Base-by-base conservation (phyloP, 2,797 vertebrate genomes). In the Chelmon rostratus region DNA sequence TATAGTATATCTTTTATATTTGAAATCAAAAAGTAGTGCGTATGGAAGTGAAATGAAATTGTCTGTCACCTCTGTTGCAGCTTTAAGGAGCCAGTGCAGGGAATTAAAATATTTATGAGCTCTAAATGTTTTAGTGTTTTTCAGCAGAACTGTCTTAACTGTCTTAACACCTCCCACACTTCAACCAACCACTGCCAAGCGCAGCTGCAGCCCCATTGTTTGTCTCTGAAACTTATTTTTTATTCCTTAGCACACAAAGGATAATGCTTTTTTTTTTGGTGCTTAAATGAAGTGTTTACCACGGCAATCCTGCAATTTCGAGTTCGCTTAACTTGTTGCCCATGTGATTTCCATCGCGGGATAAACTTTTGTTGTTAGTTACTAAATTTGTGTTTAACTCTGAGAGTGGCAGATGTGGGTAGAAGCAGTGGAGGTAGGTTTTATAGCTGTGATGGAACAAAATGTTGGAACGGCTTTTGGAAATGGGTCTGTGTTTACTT, bases 121-220 rank as follows among this genome's bases (percentile, higher is more conserved):
- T 81, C 44, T 75, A 58, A 84, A 82, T 83, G 53, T 76, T 83
- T 79, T 66, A 58, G 65, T 53, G 47, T 80, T 76, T 75, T 80
- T 25, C 47, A 68, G 72, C 56, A 47, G 40, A 65, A 68, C 54
- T 72, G 38, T 37, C 25, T 49, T 40, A 68, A 71, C 59, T 72
- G 57, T 81, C 38, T 50, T 57, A 76, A 69, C 62, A 46, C 72
- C 72, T 85, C 71, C 76, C 33, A 68, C 62, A 52, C 53, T 50
- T 78, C 15, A 33, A 63, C 73, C 53, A 65, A 35, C 73, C 28
- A 21, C 71, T 70, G 59, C 35, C 42, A 59, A 84, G 47, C 70
- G 74, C 54, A 73, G 67, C 73, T 79, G 81, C 65, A 72, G 58
- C 35, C 40, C n/a, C 44, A 8, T 73, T 70, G 46, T 70, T 68